phyloP scores from a whole-genome alignment of 92 coral and sea anemone species.

The Palythoa caribaeorum region DNA sequence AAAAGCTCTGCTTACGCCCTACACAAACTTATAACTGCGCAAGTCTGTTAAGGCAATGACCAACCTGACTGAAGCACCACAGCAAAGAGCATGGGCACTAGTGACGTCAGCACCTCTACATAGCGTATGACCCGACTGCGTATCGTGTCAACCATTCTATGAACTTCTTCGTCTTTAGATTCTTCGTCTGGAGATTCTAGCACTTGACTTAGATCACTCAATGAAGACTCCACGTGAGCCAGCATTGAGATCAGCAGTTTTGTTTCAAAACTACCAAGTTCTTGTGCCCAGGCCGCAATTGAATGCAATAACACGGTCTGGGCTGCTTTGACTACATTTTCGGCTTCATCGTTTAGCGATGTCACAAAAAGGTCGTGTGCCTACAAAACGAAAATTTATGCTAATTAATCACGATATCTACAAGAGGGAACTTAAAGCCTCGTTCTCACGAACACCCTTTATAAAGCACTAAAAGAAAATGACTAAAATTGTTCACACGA shows the following conservation, averaged over 20 bases:
- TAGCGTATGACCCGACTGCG: slow-evolving; percentile 72
- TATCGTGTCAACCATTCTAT: slow-evolving; percentile 67
- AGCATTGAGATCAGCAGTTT: slow-evolving; percentile 76
- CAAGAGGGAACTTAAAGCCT: too few relatives aligned
- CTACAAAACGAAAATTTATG: slow-evolving; percentile 47
- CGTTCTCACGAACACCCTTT: too few relatives aligned
- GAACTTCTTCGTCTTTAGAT: slow-evolving; percentile 66
- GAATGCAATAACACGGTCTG: slow-evolving; percentile 85
- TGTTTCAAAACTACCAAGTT: slow-evolving; percentile 84
- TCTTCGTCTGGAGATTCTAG: slow-evolving; percentile 65
- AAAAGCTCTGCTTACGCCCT: background rate
- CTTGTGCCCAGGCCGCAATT: slow-evolving; percentile 89
- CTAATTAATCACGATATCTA: background rate
- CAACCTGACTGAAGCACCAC: slow-evolving; percentile 88
- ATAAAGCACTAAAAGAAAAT: too few relatives aligned
- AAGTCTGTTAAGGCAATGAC: background rate
- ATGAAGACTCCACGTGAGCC: slow-evolving; percentile 35
- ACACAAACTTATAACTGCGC: background rate
- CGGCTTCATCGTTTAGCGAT: slow-evolving; percentile 84
- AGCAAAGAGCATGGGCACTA: slow-evolving; percentile 89
- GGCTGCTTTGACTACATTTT: slow-evolving; percentile 84
- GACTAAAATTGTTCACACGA: too few relatives aligned
- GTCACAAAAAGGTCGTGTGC: slow-evolving; percentile 83
- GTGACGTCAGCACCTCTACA: slow-evolving; percentile 75
- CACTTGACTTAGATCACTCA: slow-evolving; percentile 75